phyloP scores from a whole-genome alignment of 2,888 invertebrate species.

The Aspidiotus rigidus region DNA sequence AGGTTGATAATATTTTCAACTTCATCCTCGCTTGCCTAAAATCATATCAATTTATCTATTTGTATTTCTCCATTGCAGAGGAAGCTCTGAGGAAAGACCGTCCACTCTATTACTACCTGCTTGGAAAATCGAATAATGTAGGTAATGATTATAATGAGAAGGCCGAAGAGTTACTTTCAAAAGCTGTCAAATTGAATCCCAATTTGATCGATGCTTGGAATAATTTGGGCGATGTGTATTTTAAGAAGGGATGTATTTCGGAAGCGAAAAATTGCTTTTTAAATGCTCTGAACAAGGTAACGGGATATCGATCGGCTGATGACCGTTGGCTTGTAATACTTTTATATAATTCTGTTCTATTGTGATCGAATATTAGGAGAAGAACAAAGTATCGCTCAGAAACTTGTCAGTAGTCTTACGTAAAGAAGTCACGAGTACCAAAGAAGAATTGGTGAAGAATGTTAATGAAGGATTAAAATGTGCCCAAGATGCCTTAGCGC shows the following conservation, averaged over 20 bases:
- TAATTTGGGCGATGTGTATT: slow-evolving; percentile 78
- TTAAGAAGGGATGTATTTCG: slow-evolving; percentile 71
- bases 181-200: slow-evolving; percentile 75
- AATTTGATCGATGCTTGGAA: slow-evolving; percentile 76
- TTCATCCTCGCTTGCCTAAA: neutral
- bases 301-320: neutral
- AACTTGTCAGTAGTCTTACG: slow-evolving; percentile 72
- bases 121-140: slow-evolving; percentile 67
- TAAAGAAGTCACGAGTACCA: slow-evolving; percentile 49
- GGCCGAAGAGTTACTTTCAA: slow-evolving; percentile 62
- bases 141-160: slow-evolving; percentile 56
- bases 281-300: slow-evolving; percentile 62
- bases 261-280: slow-evolving; percentile 76
- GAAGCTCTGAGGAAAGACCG: slow-evolving; percentile 41
- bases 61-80: slow-evolving; percentile 21
- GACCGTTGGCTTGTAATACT: neutral
- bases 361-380: slow-evolving; percentile 47
- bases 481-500: slow-evolving; percentile 71
- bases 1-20: slow-evolving; percentile 1
- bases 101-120: slow-evolving; percentile 59
- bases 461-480: slow-evolving; percentile 59
- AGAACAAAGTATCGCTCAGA: slow-evolving; percentile 64
- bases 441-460: slow-evolving; percentile 39
- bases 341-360: slow-evolving; percentile 17
- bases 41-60: neutral